Evolutionary conservation across 2,113 vertebrate genomes (phyloP).

Genomic region (Nanorana parkeri): DNA sequence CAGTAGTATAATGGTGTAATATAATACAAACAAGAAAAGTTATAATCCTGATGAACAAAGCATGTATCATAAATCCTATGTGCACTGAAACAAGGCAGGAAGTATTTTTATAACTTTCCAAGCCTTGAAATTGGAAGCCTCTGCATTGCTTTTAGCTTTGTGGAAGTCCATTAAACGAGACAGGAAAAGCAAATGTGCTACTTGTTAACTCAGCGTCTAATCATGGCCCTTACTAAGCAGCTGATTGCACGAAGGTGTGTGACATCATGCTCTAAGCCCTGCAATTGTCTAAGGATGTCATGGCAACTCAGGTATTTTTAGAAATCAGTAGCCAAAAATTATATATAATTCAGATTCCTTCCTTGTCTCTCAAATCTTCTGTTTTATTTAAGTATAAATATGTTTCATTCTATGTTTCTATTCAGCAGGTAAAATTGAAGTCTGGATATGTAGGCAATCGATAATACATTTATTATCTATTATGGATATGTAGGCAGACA

Average conservation of each 20-base stretch:
- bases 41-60: background rate
- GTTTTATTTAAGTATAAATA: background rate
- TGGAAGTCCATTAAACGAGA: background rate
- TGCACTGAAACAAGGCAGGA: background rate
- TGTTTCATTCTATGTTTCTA: background rate
- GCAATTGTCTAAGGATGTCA: slow-evolving; percentile 39
- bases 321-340: background rate
- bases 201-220: slow-evolving; percentile 33
- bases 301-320: slow-evolving; percentile 15
- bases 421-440: background rate
- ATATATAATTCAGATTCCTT: background rate
- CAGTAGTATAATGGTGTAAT: too few species aligned
- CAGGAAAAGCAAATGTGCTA: slow-evolving; percentile 20
- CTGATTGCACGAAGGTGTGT: slow-evolving; percentile 30
- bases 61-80: background rate
- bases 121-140: slow-evolving; percentile 16
- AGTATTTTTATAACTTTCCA: background rate
- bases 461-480: too few species aligned
- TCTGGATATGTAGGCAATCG: too few species aligned
- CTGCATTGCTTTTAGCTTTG: background rate
- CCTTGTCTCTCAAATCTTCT: background rate
- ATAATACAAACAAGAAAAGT: too few species aligned
- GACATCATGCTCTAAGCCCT: slow-evolving; percentile 33
- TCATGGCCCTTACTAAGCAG: slow-evolving; percentile 6
- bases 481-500: too few species aligned